These are phyloP conservation scores for Turritopsis dohrnii DNA, from an alignment of 30 jellyfish, hydroid and myxozoan genomes.

Conservation along the genomic window DNA sequence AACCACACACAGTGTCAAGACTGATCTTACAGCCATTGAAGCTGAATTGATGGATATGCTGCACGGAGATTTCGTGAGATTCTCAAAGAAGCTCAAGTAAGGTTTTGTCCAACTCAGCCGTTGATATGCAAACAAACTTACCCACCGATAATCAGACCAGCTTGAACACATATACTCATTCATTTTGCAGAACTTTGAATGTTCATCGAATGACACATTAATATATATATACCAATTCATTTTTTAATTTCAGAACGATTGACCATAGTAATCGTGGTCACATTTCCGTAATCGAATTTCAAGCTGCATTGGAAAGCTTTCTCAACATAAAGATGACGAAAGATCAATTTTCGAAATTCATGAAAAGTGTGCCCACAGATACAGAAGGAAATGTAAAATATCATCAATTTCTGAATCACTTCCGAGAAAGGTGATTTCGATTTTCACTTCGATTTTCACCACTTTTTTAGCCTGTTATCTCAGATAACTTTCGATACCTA, in stretches of 20 bases:
- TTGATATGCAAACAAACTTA: no score
- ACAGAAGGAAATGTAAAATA: conserved; percentile 56
- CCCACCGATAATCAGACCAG: no score
- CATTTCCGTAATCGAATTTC: conserved; percentile 47
- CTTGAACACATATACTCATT: no score
- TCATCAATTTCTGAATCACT: conserved; percentile 49
- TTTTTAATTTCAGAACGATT: conserved; percentile 43
- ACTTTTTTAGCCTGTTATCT: background rate
- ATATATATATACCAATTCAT: background rate
- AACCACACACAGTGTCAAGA: background rate
- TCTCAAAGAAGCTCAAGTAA: conserved; percentile 51
- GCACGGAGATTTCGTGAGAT: conserved; percentile 48
- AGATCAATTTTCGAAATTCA: conserved; percentile 29
- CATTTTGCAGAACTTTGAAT: background rate
- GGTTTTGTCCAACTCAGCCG: background rate
- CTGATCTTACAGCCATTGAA: conserved; percentile 32
- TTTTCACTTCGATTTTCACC: background rate
- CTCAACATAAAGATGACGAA: conserved; percentile 40
- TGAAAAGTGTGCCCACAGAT: conserved; percentile 58
- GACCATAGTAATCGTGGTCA: conserved; percentile 42
- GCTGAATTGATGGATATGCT: conserved; percentile 46
- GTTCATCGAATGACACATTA: no score
- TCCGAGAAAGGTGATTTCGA: background rate
- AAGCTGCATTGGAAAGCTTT: conserved; percentile 58
- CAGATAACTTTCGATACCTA: background rate